phyloP scores from a whole-genome alignment of 1,140 invertebrate genomes.

The Olivierus martensii region DNA sequence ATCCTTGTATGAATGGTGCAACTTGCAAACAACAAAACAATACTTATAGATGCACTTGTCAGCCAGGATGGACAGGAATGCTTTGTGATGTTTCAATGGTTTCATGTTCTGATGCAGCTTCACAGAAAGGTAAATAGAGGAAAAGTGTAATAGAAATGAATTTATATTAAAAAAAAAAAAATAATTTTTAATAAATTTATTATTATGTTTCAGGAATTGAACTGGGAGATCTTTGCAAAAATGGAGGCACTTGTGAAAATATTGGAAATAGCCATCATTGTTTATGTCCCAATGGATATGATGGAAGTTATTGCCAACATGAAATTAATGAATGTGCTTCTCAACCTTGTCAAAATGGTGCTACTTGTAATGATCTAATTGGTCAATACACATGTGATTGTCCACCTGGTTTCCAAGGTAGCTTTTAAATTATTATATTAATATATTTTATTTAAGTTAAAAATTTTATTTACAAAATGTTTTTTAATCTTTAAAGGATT shows the following conservation, averaged over 20 bases:
- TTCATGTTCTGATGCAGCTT: slow-evolving; percentile 72
- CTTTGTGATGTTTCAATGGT: slow-evolving; percentile 90
- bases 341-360: slow-evolving; percentile 44
- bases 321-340: slow-evolving; percentile 82
- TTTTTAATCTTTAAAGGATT: slow-evolving; percentile 44
- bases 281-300: slow-evolving; percentile 70
- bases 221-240: slow-evolving; percentile 62
- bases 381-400: slow-evolving; percentile 81
- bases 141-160: too few relatives aligned
- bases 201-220: slow-evolving; percentile 51
- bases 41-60: slow-evolving; percentile 69
- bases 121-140: slow-evolving; percentile 26
- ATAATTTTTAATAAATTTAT: neutral
- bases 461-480: neutral
- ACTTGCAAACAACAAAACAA: slow-evolving; percentile 65
- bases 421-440: slow-evolving; percentile 34
- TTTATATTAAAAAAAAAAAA: neutral
- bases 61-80: slow-evolving; percentile 81
- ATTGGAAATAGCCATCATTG: slow-evolving; percentile 81
- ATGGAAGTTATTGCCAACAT: slow-evolving; percentile 76
- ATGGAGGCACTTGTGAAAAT: slow-evolving; percentile 81
- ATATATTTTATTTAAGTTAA: neutral
- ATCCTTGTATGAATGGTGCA: slow-evolving; percentile 72
- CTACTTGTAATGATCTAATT: slow-evolving; percentile 80
- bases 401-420: slow-evolving; percentile 80